Conservation (phyloP, 2,888 invertebrate species). For the Sylvicola cinctus region DNA sequence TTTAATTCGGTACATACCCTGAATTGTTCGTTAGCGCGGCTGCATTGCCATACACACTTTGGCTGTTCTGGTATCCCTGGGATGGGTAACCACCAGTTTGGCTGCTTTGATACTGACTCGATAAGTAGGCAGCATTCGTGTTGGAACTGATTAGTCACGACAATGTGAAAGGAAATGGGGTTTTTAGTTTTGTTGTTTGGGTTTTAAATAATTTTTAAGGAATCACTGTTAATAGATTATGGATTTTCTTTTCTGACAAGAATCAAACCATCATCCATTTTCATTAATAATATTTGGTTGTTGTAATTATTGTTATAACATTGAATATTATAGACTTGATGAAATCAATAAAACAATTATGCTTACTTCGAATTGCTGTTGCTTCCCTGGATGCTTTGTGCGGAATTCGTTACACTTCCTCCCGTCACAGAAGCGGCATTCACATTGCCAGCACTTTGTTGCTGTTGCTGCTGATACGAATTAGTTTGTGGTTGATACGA, state of each 20-base stretch:
- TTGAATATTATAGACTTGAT: too few relatives aligned
- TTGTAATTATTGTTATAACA: neutral
- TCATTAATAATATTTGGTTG: slow-evolving; percentile 3
- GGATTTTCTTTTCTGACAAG: too few relatives aligned
- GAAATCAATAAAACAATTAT: too few relatives aligned
- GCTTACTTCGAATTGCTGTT: too few relatives aligned
- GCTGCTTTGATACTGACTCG: slow-evolving; percentile 15
- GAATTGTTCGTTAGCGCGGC: slow-evolving; percentile 19
- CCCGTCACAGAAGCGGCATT: slow-evolving; percentile 9
- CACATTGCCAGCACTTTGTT: slow-evolving; percentile 1
- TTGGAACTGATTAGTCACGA: slow-evolving; percentile 21
- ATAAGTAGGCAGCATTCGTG: slow-evolving; percentile 25
- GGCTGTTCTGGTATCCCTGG: slow-evolving; percentile 26
- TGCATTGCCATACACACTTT: slow-evolving; percentile 25
- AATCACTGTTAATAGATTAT: too few relatives aligned
- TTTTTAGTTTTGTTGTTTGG: neutral
- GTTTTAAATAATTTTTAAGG: too few relatives aligned
- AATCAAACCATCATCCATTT: neutral
- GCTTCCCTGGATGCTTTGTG: slow-evolving; percentile 26
- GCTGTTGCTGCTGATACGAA: slow-evolving; percentile 22
- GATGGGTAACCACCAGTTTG: slow-evolving; percentile 23
- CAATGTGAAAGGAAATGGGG: slow-evolving; percentile 5
- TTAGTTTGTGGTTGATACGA: slow-evolving; percentile 21
- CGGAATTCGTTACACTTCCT: slow-evolving; percentile 9
- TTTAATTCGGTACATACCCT: slow-evolving; percentile 27